A percentile compares a stretch with the other conserved stretches of the same genome.
Evolutionary conservation across 2,113 vertebrate genomes (phyloP).

Genomic region (Pelecanus crispus): DNA sequence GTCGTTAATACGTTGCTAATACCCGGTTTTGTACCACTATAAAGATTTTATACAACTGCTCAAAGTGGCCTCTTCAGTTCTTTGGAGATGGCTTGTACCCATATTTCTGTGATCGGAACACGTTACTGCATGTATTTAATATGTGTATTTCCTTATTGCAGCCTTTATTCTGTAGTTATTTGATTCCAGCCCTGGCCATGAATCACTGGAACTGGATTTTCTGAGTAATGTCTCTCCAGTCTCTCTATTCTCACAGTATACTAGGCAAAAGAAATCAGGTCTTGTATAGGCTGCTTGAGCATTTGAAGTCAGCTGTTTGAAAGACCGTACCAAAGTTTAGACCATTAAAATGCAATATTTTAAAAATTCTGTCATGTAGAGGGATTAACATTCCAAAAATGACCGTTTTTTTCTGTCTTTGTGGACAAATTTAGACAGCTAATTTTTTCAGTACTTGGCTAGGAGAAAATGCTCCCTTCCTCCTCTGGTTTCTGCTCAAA

Average conservation of each 20-base stretch:
- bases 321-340: not conserved
- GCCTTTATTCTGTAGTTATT: not conserved
- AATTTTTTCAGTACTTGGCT: not conserved
- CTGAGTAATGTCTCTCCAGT: slow-evolving; percentile 11
- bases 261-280: not conserved
- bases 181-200: not conserved
- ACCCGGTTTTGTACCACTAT: not conserved
- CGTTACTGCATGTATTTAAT: not conserved
- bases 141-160: not conserved
- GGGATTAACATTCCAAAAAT: slow-evolving; percentile 19
- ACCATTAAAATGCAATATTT: slow-evolving; percentile 39
- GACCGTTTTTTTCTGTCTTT: not conserved
- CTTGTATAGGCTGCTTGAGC: not conserved
- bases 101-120: not conserved
- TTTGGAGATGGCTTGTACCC: not conserved
- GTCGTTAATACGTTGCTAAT: not conserved
- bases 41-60: not conserved
- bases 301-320: slow-evolving; percentile 30
- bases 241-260: not conserved
- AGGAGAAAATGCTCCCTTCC: not conserved
- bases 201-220: slow-evolving; percentile 47
- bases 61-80: not conserved
- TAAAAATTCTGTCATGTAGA: not conserved
- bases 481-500: not conserved
- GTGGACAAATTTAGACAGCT: slow-evolving; percentile 25